Evolutionary conservation across 2,113 vertebrate species (phyloP).

Genomic region (Psettodes erumei): DNA sequence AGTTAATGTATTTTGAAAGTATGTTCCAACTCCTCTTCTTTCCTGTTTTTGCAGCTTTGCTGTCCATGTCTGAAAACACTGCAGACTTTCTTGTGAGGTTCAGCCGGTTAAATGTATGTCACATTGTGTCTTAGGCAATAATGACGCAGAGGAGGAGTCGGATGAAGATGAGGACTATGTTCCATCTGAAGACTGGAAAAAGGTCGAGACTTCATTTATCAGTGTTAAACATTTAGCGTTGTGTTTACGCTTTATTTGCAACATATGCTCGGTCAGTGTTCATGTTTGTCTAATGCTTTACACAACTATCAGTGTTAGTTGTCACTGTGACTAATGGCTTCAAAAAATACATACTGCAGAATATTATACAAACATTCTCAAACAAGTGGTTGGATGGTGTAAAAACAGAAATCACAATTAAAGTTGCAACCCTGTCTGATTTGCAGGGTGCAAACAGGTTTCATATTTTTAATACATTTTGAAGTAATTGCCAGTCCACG

Average conservation of each 20-base stretch:
- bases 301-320: background rate
- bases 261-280: background rate
- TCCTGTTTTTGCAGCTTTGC: background rate
- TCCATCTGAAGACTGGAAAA: conserved; percentile 99
- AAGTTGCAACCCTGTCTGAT: too few species aligned
- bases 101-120: background rate
- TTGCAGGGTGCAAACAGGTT: too few species aligned
- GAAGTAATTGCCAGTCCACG: background rate
- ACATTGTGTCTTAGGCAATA: conserved; percentile 82
- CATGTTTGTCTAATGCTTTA: background rate
- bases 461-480: background rate
- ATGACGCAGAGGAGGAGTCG: conserved; percentile 94
- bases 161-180: conserved; percentile 99
- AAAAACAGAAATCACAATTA: too few species aligned
- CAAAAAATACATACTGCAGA: too few species aligned
- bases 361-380: too few species aligned
- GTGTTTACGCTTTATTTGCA: background rate
- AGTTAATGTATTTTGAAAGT: conserved; percentile 97
- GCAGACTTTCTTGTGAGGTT: background rate
- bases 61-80: background rate
- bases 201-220: conserved; percentile 79
- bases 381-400: too few species aligned
- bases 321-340: too few species aligned
- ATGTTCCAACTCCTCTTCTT: conserved; percentile 58
- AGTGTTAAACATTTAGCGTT: background rate